Evolutionary conservation across 2,888 invertebrate genomes (phyloP).

Genomic region (Frankliniella fusca): DNA sequence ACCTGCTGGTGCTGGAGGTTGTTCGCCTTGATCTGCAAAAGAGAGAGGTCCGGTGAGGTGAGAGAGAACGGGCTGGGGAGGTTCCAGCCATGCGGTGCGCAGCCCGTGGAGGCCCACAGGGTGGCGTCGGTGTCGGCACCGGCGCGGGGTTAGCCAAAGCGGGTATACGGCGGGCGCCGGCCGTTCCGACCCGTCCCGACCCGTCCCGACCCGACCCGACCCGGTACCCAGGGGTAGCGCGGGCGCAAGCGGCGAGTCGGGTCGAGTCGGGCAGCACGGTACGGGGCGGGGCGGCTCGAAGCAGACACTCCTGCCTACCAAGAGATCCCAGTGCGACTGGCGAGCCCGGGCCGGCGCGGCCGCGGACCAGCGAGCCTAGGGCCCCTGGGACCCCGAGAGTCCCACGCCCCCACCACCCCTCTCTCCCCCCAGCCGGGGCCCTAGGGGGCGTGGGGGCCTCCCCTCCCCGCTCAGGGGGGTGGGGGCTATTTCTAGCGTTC

Average conservation of each 20-base stretch:
- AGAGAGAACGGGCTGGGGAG: slow-evolving; percentile 27
- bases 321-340: slow-evolving; percentile 17
- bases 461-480: slow-evolving; percentile 32
- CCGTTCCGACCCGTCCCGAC: not conserved
- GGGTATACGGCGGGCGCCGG: slow-evolving; percentile 5
- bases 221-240: not conserved
- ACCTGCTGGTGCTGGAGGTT: slow-evolving; percentile 62
- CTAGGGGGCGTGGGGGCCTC: slow-evolving; percentile 20
- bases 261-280: not conserved
- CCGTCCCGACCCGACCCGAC: not conserved
- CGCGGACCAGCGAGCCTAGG: not conserved
- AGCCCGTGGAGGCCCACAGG: not conserved
- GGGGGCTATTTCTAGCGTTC: slow-evolving; percentile 52
- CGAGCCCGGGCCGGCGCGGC: not conserved
- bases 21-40: slow-evolving; percentile 58
- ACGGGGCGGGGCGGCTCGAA: not conserved
- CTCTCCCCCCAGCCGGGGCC: slow-evolving; percentile 32
- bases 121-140: not conserved
- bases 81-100: not conserved
- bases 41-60: not conserved
- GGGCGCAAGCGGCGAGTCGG: not conserved
- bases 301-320: slow-evolving; percentile 33
- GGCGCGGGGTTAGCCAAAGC: slow-evolving; percentile 34
- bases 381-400: not conserved
- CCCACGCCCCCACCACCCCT: slow-evolving; percentile 32